phyloP scores from a whole-genome alignment of 2,888 invertebrate species.

The Cantharis nigra region DNA sequence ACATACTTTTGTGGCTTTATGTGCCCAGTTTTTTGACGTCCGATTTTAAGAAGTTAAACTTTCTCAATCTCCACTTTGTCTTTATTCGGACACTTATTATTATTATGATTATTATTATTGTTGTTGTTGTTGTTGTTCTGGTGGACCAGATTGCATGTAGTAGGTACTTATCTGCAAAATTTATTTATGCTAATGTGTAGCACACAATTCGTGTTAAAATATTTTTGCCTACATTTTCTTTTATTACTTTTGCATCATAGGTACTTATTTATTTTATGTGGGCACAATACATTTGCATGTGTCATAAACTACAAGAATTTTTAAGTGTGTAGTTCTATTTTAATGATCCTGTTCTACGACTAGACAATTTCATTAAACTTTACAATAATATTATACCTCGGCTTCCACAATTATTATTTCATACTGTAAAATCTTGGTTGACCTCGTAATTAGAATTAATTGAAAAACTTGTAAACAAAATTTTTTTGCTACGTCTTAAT shows the following conservation, averaged over 20 bases:
- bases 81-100: background rate
- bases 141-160: background rate
- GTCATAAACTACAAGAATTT: slow-evolving; percentile 16
- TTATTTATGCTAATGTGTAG: slow-evolving; percentile 14
- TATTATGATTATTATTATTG: background rate
- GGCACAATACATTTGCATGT: slow-evolving; percentile 16
- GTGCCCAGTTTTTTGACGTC: slow-evolving; percentile 45
- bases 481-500: too few relatives aligned
- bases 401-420: background rate
- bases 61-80: slow-evolving; percentile 39
- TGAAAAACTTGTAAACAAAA: too few relatives aligned
- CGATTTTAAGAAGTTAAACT: slow-evolving; percentile 47
- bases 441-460: too few relatives aligned
- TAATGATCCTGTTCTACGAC: slow-evolving; percentile 6
- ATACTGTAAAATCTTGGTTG: too few relatives aligned
- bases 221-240: slow-evolving; percentile 10
- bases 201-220: slow-evolving; percentile 6
- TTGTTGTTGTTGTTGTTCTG: background rate
- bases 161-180: background rate
- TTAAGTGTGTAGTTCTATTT: slow-evolving; percentile 2
- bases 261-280: slow-evolving; percentile 11
- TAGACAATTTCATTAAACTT: slow-evolving; percentile 7
- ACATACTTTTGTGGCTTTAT: slow-evolving; percentile 47
- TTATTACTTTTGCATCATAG: slow-evolving; percentile 9
- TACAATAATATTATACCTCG: background rate